These are phyloP conservation scores for Xanthorhoe spadicearia DNA, from an alignment of 2,888 invertebrate genomes.

Conservation along the genomic window DNA sequence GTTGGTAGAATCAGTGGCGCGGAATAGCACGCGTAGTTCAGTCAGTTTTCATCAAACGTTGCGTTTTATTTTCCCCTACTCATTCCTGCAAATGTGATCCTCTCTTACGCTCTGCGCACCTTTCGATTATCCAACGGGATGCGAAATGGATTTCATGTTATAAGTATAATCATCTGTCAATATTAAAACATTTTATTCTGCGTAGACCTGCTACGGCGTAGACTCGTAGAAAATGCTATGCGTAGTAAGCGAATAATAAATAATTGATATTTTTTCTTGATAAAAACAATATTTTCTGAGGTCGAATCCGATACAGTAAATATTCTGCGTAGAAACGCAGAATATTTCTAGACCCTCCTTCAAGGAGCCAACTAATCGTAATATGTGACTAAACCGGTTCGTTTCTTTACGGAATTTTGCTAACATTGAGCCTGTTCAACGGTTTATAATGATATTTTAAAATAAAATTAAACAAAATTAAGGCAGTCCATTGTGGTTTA, in stretches of 20 bases:
- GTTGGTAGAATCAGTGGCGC: slow-evolving; percentile 53
- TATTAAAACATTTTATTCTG: slow-evolving; percentile 52
- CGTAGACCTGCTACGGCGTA: slow-evolving; percentile 46
- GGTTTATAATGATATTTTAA: too few species aligned
- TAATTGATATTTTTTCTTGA: slow-evolving; percentile 40
- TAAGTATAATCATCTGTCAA: slow-evolving; percentile 52
- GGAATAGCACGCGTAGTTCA: slow-evolving; percentile 51
- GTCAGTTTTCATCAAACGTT: slow-evolving; percentile 59
- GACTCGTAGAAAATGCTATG: slow-evolving; percentile 40
- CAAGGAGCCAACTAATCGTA: not conserved
- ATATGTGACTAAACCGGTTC: too few species aligned
- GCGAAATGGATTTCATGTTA: slow-evolving; percentile 52
- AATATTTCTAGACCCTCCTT: slow-evolving; percentile 11
- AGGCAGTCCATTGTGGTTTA: too few species aligned
- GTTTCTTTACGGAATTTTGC: too few species aligned
- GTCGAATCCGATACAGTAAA: slow-evolving; percentile 6
- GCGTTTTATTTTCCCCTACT: slow-evolving; percentile 49
- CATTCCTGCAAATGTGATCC: slow-evolving; percentile 52
- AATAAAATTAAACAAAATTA: too few species aligned
- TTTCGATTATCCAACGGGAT: slow-evolving; percentile 56
- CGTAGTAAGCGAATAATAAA: slow-evolving; percentile 53
- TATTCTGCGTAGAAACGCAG: slow-evolving; percentile 11
- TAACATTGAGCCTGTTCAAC: too few species aligned
- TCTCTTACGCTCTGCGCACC: slow-evolving; percentile 53
- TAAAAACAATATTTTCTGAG: slow-evolving; percentile 17